Percentiles rank a stretch among this genome's conserved stretches.
Evolutionary conservation across 2,888 invertebrate genomes (phyloP).

Genomic region (Drosophila helvetica): DNA sequence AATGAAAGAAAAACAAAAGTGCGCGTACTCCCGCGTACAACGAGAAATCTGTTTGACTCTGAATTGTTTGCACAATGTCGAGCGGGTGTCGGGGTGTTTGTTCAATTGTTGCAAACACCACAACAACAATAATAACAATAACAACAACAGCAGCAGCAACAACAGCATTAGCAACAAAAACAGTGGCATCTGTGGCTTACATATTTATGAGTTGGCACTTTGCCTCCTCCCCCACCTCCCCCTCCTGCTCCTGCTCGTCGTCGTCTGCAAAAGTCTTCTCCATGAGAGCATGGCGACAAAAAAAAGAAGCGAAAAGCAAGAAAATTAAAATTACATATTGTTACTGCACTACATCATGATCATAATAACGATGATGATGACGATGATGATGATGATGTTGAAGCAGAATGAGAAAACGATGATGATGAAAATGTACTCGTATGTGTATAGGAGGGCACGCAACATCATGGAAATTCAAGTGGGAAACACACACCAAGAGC

Average conservation of each 20-base stretch:
- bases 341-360: slow-evolving; percentile 28
- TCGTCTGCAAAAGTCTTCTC: slow-evolving; percentile 8
- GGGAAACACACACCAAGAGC: slow-evolving; percentile 25
- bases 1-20: slow-evolving; percentile 26
- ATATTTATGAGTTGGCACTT: slow-evolving; percentile 71
- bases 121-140: slow-evolving; percentile 50
- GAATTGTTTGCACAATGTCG: slow-evolving; percentile 57
- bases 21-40: slow-evolving; percentile 24
- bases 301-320: slow-evolving; percentile 36
- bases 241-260: too few relatives aligned
- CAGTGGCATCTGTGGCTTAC: slow-evolving; percentile 53
- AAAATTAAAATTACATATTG: slow-evolving; percentile 61
- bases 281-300: slow-evolving; percentile 48
- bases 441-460: slow-evolving; percentile 47
- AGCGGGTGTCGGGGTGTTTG: slow-evolving; percentile 20
- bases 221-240: slow-evolving; percentile 1
- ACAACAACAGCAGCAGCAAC: slow-evolving; percentile 52
- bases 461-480: slow-evolving; percentile 46
- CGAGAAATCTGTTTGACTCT: slow-evolving; percentile 26
- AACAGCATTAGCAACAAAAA: slow-evolving; percentile 55
- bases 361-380: neutral
- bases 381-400: slow-evolving; percentile 10
- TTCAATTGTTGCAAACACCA: slow-evolving; percentile 49
- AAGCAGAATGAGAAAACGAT: slow-evolving; percentile 5
- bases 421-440: too few relatives aligned